phyloP scores from a whole-genome alignment of 1,140 invertebrate genomes.

The Cataglyphis hispanica region DNA sequence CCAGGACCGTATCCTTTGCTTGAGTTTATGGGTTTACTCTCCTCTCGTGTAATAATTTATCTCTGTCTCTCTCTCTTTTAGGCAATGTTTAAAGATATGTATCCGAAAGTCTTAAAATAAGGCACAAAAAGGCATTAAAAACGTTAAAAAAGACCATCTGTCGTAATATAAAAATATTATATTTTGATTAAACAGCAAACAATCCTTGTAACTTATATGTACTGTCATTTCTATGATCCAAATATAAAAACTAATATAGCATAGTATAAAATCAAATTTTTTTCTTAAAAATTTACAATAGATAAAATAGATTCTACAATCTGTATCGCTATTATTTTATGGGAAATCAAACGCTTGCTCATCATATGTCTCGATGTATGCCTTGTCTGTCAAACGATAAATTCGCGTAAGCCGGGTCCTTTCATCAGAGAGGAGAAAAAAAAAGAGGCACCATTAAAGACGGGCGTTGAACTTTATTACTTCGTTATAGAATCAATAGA shows the following conservation, averaged over 20 bases:
- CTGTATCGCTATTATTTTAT: slow-evolving; percentile 2
- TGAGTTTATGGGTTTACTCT: slow-evolving; percentile 25
- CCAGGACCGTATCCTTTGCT: slow-evolving; percentile 68
- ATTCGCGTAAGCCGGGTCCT: slow-evolving; percentile 6
- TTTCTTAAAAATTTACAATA: background rate
- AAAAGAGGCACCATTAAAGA: background rate
- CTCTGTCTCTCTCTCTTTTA: background rate
- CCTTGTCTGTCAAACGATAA: slow-evolving; percentile 14
- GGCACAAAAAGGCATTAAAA: background rate
- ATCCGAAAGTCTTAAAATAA: background rate
- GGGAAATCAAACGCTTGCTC: background rate
- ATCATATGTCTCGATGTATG: no score
- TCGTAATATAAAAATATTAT: slow-evolving; percentile 1
- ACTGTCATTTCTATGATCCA: background rate
- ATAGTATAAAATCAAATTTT: background rate
- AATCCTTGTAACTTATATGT: slow-evolving; percentile 16
- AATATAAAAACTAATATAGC: background rate
- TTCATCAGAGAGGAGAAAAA: no score
- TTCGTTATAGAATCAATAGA: slow-evolving; percentile 1
- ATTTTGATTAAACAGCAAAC: background rate
- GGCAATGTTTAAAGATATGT: slow-evolving; percentile 1
- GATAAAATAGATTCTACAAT: background rate
- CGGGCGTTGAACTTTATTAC: background rate
- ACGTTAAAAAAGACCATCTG: background rate
- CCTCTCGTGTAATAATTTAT: background rate